Percentiles rank a stretch among this genome's conserved stretches.
Conservation (phyloP, 1,140 invertebrate species). For the Platyscapa corneri region DNA sequence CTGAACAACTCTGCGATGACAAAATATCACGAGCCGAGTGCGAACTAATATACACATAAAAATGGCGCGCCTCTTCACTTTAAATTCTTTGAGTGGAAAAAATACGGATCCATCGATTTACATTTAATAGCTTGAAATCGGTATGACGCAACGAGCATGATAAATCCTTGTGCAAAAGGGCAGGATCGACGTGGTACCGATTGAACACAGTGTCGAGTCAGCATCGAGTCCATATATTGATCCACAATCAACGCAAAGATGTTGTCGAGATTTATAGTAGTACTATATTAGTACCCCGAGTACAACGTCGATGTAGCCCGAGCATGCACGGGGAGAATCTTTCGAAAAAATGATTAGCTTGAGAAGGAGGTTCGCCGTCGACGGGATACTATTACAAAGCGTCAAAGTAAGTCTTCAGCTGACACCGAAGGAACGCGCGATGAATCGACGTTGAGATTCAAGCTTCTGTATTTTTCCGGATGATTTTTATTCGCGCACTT, state of each 20-base stretch:
- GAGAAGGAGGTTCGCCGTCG: background rate
- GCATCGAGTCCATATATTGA: background rate
- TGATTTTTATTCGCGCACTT: background rate
- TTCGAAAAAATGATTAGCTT: background rate
- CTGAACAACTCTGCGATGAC: constrained; percentile 17
- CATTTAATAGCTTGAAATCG: background rate
- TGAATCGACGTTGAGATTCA: background rate
- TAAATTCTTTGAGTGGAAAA: constrained; percentile 2
- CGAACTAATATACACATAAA: constrained; percentile 26
- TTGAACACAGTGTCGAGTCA: background rate
- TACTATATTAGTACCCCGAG: constrained; percentile 27
- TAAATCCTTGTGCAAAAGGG: background rate
- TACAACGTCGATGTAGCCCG: background rate
- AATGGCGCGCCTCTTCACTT: constrained; percentile 23
- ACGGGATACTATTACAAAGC: no score
- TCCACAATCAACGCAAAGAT: background rate
- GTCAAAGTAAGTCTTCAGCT: no score
- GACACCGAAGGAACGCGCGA: background rate
- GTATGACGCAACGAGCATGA: background rate
- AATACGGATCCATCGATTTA: background rate
- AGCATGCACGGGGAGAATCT: background rate
- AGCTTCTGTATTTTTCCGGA: background rate
- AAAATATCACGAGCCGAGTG: constrained; percentile 6
- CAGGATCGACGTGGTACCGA: background rate
- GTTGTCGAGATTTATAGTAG: background rate